Evolutionary conservation across 92 coral and sea anemone species (phyloP), one percentile per base, ranked within the genome.

Genomic region (Zoanthus sociatus): DNA sequence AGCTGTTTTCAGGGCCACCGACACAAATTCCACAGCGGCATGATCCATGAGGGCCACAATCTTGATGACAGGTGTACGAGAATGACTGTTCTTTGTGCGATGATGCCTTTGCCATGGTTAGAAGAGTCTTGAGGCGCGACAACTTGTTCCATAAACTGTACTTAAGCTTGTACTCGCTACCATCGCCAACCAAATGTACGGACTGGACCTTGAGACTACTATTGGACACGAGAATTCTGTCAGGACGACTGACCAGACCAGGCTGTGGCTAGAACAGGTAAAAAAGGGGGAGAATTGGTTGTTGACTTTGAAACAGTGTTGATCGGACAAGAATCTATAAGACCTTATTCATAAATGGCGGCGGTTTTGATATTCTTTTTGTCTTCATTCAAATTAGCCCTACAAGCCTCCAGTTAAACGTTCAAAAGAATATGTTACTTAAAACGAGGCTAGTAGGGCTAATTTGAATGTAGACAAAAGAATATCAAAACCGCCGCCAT

Each of bases 1-100:
- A 97, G 73, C 79, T 97, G 17, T 90, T 81, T 74, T 90, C 91
- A 14, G 98, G 97, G 16, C 98, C 98, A 18, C 78, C 89, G 67
- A 97, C 95, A 71, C 99, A 97, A 20, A 97, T 90, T 69, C 99
- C 98, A 88, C 99, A 97, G 84, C 99, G 98, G 54, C 99, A 97
- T 9, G 99, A 97, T 5, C 98, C 99, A 81, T 95, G 99, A 26
- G 99, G 99, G 8, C 99, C 99, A 82, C 99, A 97, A 84, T 97
- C 99, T 72, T 92, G 94, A 71, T 95, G 87, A 69, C 99, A 97
- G 0, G 97, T 82, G 83, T 97, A 97, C 0, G 90, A 91, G 47
- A 31, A 89, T 53, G 75, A 88, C 37, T 54, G 84, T 74, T 46
- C 89, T 58, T 69, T 91, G 77, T 33, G 70, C 78, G 86, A 78